phyloP scores from a whole-genome alignment of 2,113 vertebrate genomes.

The Melanerpes aurifrons region DNA sequence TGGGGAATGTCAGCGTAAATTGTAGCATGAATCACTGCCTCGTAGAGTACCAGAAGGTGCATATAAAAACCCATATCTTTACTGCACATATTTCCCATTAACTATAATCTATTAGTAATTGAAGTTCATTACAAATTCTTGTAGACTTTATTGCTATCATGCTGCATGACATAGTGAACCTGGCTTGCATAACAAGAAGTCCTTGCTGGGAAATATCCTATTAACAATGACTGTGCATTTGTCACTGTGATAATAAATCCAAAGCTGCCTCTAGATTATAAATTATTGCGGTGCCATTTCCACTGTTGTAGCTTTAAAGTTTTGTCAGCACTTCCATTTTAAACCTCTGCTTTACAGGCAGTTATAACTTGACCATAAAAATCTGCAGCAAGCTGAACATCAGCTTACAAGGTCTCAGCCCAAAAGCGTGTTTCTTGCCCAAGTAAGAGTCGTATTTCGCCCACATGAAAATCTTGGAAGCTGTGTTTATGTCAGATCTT shows the following conservation, averaged over 20 bases:
- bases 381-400: slow-evolving; percentile 63
- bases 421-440: background rate
- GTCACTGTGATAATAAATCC: slow-evolving; percentile 94
- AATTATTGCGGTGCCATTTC: slow-evolving; percentile 79
- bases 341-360: slow-evolving; percentile 67
- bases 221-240: slow-evolving; percentile 94
- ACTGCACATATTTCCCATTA: slow-evolving; percentile 94
- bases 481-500: background rate
- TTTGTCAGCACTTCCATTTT: slow-evolving; percentile 78
- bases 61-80: slow-evolving; percentile 87
- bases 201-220: slow-evolving; percentile 88
- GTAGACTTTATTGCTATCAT: slow-evolving; percentile 89
- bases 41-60: slow-evolving; percentile 81
- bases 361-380: slow-evolving; percentile 75
- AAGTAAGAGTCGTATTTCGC: slow-evolving; percentile 6
- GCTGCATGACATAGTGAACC: slow-evolving; percentile 88
- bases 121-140: slow-evolving; percentile 96
- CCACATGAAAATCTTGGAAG: background rate
- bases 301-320: slow-evolving; percentile 76
- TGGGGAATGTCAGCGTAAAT: slow-evolving; percentile 81
- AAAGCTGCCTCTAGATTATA: slow-evolving; percentile 82
- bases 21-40: slow-evolving; percentile 83
- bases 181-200: slow-evolving; percentile 91
- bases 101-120: slow-evolving; percentile 95
- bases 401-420: slow-evolving; percentile 59